phyloP scores from a whole-genome alignment of 1,140 invertebrate species.

The Choristoneura fumiferana region DNA sequence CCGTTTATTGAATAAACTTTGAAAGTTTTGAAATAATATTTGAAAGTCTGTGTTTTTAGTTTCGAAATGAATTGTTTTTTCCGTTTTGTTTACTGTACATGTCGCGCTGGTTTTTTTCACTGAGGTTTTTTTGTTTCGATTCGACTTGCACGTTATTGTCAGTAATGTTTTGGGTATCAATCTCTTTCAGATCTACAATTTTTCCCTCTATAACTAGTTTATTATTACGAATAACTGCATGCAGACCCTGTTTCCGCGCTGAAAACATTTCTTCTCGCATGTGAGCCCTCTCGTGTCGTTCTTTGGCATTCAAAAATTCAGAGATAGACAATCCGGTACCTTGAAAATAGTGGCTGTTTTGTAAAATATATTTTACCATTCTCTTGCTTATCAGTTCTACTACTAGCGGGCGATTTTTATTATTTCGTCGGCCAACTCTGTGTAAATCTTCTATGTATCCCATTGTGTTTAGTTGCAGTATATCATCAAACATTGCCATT shows the following conservation, averaged over 20 bases:
- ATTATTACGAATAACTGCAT: background rate
- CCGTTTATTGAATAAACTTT: background rate
- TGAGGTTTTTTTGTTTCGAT: too few relatives aligned
- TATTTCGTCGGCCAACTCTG: conserved; percentile 19
- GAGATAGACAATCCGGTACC: conserved; percentile 13
- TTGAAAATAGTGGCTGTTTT: conserved; percentile 10
- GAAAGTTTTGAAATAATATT: background rate
- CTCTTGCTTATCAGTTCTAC: conserved; percentile 22
- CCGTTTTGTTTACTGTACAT: too few relatives aligned
- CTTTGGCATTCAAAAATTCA: conserved; percentile 13
- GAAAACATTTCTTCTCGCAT: conserved; percentile 1
- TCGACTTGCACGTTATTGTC: too few relatives aligned
- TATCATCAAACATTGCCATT: conserved; percentile 17
- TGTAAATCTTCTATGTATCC: conserved; percentile 26
- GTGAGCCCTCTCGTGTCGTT: background rate
- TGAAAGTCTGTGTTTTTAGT: background rate
- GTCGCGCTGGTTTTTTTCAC: background rate
- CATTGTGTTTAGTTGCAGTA: conserved; percentile 18
- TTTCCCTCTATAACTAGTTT: background rate
- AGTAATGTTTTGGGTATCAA: too few relatives aligned
- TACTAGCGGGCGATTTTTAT: conserved; percentile 9
- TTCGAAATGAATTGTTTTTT: conserved; percentile 1
- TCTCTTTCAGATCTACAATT: background rate
- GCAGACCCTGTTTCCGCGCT: background rate
- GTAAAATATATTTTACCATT: conserved; percentile 16